Base-by-base conservation (phyloP, 64 coral and sea anemone species). In the Stylophora pistillata region DNA sequence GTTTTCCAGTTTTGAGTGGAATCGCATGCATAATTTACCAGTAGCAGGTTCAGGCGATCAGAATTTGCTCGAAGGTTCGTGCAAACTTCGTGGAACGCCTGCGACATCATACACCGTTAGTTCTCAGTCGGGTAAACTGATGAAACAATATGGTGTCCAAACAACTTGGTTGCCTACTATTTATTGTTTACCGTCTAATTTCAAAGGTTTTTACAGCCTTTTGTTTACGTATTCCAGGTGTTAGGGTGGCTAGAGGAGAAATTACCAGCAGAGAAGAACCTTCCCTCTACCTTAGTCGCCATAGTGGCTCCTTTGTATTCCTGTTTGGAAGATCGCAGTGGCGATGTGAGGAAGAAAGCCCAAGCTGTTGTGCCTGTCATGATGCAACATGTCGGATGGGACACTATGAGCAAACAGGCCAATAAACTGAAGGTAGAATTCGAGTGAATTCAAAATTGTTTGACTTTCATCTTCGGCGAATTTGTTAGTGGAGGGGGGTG, bases 181-280 rank as follows among this genome's bases (percentile, higher is more conserved):
- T 47, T 13, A 0, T n/a, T 20, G 53, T 56, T 56, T 0, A 17
- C 5, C 7, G 28, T 56, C n/a, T 4, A 20, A 25, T 29, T 14
- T 10, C 23, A 4, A 47, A 47, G 37, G 3, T 47, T 4, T 23
- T 57, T 0, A 21, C 58, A 13, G 1, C 1, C 16, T 63, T 64
- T 18, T 37, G 30, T 21, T 31, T 15, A 26, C 56, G 9, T 66
- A 14, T 37, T 86, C 0, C 34, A 98, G 93, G 93, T 99, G 31
- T 86, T 99, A 13, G 88, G 93, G 12, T 99, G 97, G 97, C 87
- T 99, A 15, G 93, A 99, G 76, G 97, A 99, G 69, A 99, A 99
- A 61, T 90, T 99, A 23, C 93, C 97, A 2, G 33, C 71, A 20
- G 75, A 88, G 53, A 87, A 90, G 52, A 95, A 92, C 88, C 90